Evolutionary conservation across 2,888 invertebrate species (phyloP), one percentile per base, ranked within the genome.

Genomic region (Macroteleia sp.): DNA sequence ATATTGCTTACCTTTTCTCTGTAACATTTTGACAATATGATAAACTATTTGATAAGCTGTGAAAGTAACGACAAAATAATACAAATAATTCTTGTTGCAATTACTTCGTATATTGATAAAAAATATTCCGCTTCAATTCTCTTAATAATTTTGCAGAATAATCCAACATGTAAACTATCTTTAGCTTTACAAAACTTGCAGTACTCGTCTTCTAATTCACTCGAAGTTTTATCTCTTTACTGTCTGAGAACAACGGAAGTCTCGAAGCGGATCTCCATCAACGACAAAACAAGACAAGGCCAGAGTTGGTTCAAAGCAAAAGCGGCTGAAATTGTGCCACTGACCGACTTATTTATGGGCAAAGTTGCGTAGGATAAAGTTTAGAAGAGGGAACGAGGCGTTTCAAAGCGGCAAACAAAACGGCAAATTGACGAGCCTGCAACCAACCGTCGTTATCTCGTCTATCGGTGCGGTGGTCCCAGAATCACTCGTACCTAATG

Each of bases 321-420:
- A 75, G 74, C 50, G 44, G 14, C 59, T 42, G 16, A 66, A 75
- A 67, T 61, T 61, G 46, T 61, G 36, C 22, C 57, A 50, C 61
- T 62, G 75, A 62, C 75, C 62, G 69, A 75, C 69, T 75, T 75
- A 75, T 75, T 75, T 75, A 75, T 69, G 61, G 41, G 5, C 50
- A 46, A 67, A 74, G 56, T 73, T 73, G 57, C 12, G 62, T 34
- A 36, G 64, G 36, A 48, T 42, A 50, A 69, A 69, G 57, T 69
- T 69, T 59, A 6, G 50, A 2, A 39, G n/a, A 34, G 20, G 17
- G 32, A 30, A 14, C n/a, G n/a, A n/a, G 46, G 36, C n/a, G 44
- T 32, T 44, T 59, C n/a, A 44, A 3, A 12, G 48, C 12, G 4
- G 39, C 28, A 54, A 66, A 66, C 54, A 66, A 36, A 42, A 25